Evolutionary conservation across 2,888 invertebrate genomes (phyloP).

Genomic region (Criorhina ranunculi): DNA sequence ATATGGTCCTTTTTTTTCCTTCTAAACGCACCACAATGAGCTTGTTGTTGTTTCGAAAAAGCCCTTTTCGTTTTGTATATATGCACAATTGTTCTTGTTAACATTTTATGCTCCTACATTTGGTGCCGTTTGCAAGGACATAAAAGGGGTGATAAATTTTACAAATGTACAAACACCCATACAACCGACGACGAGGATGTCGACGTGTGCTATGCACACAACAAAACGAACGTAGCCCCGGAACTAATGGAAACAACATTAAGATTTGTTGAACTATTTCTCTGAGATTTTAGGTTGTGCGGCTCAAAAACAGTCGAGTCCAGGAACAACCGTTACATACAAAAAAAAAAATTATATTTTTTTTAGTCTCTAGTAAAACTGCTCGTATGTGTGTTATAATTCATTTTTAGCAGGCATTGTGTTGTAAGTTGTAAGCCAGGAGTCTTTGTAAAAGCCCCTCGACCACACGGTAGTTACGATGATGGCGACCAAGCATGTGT

Average conservation of each 20-base stretch:
- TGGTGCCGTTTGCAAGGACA: slow-evolving; percentile 46
- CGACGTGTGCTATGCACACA: slow-evolving; percentile 30
- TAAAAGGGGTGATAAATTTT: slow-evolving; percentile 50
- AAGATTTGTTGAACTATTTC: slow-evolving; percentile 63
- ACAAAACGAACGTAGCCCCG: slow-evolving; percentile 32
- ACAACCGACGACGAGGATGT: slow-evolving; percentile 12
- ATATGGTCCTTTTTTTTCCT: slow-evolving; percentile 15
- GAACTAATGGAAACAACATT: slow-evolving; percentile 64
- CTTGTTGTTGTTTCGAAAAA: background rate
- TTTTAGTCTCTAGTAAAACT: slow-evolving; percentile 7
- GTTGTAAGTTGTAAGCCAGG: slow-evolving; percentile 15
- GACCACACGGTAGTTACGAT: background rate
- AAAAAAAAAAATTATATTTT: background rate
- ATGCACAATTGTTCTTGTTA: slow-evolving; percentile 55
- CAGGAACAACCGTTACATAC: background rate
- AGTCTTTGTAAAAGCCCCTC: background rate
- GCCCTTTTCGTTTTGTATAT: slow-evolving; percentile 11
- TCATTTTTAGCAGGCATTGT: slow-evolving; percentile 32
- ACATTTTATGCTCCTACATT: slow-evolving; percentile 59
- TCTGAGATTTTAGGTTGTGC: slow-evolving; percentile 31
- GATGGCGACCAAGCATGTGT: background rate
- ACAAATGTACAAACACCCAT: slow-evolving; percentile 25
- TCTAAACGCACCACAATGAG: slow-evolving; percentile 37
- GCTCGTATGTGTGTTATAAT: slow-evolving; percentile 32
- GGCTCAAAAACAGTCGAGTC: slow-evolving; percentile 8